Percentiles rank a stretch among this genome's conserved stretches.
These are phyloP conservation scores for Drosophila sechellia DNA, from an alignment of 1,140 invertebrate genomes.

Conservation along the genomic window DNA sequence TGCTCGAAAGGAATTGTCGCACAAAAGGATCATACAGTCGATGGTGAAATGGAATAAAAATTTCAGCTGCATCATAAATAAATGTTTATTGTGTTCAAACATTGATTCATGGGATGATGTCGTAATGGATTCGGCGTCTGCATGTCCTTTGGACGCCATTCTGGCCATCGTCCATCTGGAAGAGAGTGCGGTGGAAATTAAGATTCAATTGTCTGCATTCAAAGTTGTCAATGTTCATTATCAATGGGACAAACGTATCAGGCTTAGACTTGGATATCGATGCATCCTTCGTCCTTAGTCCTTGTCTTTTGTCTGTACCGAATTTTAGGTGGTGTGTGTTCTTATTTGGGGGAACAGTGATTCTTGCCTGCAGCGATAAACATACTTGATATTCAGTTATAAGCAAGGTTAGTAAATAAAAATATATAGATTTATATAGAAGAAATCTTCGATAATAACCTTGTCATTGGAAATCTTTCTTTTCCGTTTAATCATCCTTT, in stretches of 20 bases:
- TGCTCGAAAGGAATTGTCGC: conserved; percentile 21
- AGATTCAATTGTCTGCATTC: conserved; percentile 81
- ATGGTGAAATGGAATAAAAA: conserved; percentile 19
- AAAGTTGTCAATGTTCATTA: conserved; percentile 80
- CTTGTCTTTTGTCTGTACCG: conserved; percentile 6
- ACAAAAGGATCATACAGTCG: conserved; percentile 7
- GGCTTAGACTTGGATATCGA: conserved; percentile 62
- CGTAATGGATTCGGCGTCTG: conserved; percentile 33
- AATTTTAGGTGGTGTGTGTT: background rate
- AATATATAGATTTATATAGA: background rate
- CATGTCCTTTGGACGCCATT: background rate
- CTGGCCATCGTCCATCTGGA: background rate
- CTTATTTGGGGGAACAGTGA: conserved; percentile 5
- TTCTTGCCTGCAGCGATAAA: too few relatives aligned
- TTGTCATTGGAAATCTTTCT: too few relatives aligned
- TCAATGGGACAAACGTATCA: conserved; percentile 70
- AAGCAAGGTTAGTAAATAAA: background rate
- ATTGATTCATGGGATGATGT: conserved; percentile 66
- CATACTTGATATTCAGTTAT: background rate
- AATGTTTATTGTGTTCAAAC: conserved; percentile 70
- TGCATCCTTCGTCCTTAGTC: conserved; percentile 20
- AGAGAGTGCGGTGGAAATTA: conserved; percentile 57
- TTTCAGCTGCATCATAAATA: conserved; percentile 65
- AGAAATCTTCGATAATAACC: too few relatives aligned
- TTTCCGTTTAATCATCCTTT: background rate